Conservation (phyloP, 2,797 vertebrate genomes). For the Siniperca obscura region DNA sequence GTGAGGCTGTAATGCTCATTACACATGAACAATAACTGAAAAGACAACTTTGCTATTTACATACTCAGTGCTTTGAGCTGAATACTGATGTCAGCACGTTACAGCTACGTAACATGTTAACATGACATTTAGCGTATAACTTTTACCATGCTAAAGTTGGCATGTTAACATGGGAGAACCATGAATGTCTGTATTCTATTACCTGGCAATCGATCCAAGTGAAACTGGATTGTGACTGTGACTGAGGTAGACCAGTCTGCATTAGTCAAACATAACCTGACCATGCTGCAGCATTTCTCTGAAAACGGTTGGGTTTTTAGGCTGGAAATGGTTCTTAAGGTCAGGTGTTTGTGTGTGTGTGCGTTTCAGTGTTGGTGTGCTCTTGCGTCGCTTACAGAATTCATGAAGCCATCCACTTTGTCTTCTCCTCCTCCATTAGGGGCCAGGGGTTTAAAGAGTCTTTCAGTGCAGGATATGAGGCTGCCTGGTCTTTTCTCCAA, state of each 20-base stretch:
- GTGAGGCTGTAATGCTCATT: too few species aligned
- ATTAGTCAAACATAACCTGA: neutral
- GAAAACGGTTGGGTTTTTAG: neutral
- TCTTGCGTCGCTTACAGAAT: neutral
- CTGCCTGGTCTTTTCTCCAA: neutral
- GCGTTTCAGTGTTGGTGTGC: neutral
- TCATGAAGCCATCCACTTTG: neutral
- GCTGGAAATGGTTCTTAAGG: neutral
- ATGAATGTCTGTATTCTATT: neutral
- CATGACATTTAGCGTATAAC: neutral
- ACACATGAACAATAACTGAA: too few species aligned
- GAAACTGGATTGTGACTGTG: too few species aligned
- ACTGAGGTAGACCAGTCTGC: neutral
- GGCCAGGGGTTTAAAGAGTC: neutral
- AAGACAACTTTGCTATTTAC: neutral
- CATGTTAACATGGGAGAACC: neutral
- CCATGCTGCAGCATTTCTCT: neutral
- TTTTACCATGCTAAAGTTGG: neutral
- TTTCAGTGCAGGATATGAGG: too few species aligned
- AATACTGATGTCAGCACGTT: too few species aligned
- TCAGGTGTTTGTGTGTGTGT: neutral
- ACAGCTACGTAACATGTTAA: neutral
- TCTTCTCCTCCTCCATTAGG: neutral
- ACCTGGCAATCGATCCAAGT: neutral
- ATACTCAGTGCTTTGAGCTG: neutral